Base-by-base conservation (phyloP, 1,140 invertebrate species). In the Drosophila triauraria region DNA sequence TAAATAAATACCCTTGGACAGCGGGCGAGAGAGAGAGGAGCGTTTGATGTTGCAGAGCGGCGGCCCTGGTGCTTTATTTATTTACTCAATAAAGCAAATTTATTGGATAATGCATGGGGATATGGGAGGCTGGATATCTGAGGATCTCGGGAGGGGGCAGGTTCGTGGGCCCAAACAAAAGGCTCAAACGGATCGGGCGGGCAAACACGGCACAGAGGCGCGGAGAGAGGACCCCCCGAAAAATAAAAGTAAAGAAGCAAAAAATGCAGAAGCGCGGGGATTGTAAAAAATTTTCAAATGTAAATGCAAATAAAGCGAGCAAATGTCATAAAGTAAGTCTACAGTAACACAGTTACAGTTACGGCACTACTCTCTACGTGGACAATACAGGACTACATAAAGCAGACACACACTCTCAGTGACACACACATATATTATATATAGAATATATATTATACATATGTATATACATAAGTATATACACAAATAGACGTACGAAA, bases 21-120 rank as follows among this genome's bases (percentile, higher is more conserved):
- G 35, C 44, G 53, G 58, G 44, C 62, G 27, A 30, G 44, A 65
- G 44, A 65, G 27, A 30, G 44, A 65, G 43, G 51, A 69, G 38
- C 62, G 60, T 75, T 85, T 81, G 82, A 80, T 77, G 75, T 81
- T 64, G 68, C 60, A 56, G 62, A 53, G 9, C 57, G 17, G 27
- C 44, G 54, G 70, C 53, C 54, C 69, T 88, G 83, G 69, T 76
- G 54, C 81, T 87, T 87, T 87, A 87, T 87, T 87, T 87, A 87
- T 87, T 87, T 87, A 87, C 84, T 80, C 85, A 87, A 87, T 87
- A 87, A 87, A 88, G 84, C 84, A 87, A 87, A 87, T 87, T 88
- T 88, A 87, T 87, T 83, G 84, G 83, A 85, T 88, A 88, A 88
- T 84, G 57, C 80, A 43, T 53, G 63, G 68, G 38, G 53, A 50